These are phyloP conservation scores for Scaptomyza parva DNA, from an alignment of 2,888 invertebrate genomes.

Conservation along the genomic window DNA sequence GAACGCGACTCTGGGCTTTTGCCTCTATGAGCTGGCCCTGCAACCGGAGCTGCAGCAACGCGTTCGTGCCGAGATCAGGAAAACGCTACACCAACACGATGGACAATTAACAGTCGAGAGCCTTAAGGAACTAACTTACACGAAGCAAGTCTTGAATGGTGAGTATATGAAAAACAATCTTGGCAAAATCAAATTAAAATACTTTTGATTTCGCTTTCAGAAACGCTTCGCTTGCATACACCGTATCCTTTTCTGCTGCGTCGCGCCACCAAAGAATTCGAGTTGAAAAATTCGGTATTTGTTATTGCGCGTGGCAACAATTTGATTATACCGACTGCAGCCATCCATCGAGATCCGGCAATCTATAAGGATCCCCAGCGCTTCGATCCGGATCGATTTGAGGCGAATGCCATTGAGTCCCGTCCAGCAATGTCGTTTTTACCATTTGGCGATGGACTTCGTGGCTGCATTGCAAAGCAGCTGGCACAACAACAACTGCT, in stretches of 20 bases:
- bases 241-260: constrained; percentile 82
- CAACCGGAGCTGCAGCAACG: constrained; percentile 75
- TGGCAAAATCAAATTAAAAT: background rate
- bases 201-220: constrained; percentile 66
- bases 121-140: constrained; percentile 72
- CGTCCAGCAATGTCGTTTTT: constrained; percentile 84
- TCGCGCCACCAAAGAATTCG: constrained; percentile 74
- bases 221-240: constrained; percentile 85
- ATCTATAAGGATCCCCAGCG: constrained; percentile 86
- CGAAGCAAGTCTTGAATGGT: constrained; percentile 82
- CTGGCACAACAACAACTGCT: constrained; percentile 76
- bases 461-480: constrained; percentile 76
- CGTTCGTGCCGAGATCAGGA: constrained; percentile 68
- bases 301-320: constrained; percentile 75
- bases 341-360: constrained; percentile 86
- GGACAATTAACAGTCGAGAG: constrained; percentile 65
- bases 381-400: constrained; percentile 88
- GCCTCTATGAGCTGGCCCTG: constrained; percentile 81
- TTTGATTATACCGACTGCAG: constrained; percentile 81
- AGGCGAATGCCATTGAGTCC: constrained; percentile 85
- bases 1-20: constrained; percentile 87
- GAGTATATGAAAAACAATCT: background rate
- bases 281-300: constrained; percentile 77
- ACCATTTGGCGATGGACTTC: constrained; percentile 80
- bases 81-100: constrained; percentile 56